Conservation (phyloP, 2,113 vertebrate species). For the Bagarius yarrelli region DNA sequence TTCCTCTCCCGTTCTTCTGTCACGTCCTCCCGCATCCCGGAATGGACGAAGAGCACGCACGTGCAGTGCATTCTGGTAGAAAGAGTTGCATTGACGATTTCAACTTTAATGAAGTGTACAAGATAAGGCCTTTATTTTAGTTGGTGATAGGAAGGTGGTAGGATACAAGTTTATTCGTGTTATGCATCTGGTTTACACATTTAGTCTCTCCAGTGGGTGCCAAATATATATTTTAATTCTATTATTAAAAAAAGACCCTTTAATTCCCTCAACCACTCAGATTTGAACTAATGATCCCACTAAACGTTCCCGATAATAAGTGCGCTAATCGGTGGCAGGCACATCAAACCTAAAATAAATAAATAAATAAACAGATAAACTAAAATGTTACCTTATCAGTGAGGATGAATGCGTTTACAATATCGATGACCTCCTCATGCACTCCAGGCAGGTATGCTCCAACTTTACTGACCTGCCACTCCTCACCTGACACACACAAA, state of each 20-base stretch:
- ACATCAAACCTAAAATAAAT: not conserved
- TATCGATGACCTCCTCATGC: slow-evolving; percentile 84
- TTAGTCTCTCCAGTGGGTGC: too few species aligned
- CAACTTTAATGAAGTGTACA: not conserved
- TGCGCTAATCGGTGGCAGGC: not conserved
- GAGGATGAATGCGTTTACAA: slow-evolving; percentile 84
- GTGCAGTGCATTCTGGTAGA: slow-evolving; percentile 80
- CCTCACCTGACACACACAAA: slow-evolving; percentile 75
- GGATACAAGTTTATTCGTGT: not conserved
- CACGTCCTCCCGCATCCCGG: slow-evolving; percentile 66
- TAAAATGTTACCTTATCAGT: slow-evolving; percentile 81
- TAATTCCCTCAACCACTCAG: not conserved
- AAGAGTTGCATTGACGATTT: not conserved
- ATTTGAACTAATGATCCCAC: not conserved
- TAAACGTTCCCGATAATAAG: not conserved
- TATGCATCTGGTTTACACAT: not conserved
- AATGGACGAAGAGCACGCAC: slow-evolving; percentile 81
- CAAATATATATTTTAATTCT: not conserved
- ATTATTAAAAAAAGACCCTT: too few species aligned
- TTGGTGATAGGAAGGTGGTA: too few species aligned
- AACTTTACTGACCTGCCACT: slow-evolving; percentile 86
- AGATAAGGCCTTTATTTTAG: not conserved
- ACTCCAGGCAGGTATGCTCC: slow-evolving; percentile 85
- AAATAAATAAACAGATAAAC: not conserved
- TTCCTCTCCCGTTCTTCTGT: slow-evolving; percentile 82